Evolutionary conservation across 2,888 invertebrate genomes (phyloP).

Genomic region (Meloe dianella): DNA sequence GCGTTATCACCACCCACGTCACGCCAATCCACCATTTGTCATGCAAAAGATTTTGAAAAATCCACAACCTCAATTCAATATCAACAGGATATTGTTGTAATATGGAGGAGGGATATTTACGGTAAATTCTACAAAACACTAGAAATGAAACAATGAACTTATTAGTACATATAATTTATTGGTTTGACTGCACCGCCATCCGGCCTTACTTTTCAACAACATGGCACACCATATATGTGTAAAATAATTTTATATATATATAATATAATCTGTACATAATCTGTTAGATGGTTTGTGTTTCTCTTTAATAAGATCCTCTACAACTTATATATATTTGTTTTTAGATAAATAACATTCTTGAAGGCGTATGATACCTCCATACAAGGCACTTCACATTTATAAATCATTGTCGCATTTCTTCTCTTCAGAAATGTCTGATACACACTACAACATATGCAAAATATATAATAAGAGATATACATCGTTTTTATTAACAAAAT

Average conservation of each 20-base stretch:
- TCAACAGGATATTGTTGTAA: no score
- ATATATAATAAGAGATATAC: background rate
- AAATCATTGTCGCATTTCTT: conserved; percentile 48
- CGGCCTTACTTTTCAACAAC: conserved; percentile 57
- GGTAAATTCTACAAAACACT: background rate
- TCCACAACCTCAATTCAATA: no score
- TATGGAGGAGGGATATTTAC: no score
- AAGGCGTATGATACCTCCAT: conserved; percentile 41
- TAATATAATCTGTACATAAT: conserved; percentile 51
- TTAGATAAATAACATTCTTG: conserved; percentile 50
- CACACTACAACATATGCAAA: background rate
- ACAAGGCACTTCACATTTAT: conserved; percentile 51
- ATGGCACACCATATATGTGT: conserved; percentile 60
- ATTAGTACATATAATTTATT: conserved; percentile 57
- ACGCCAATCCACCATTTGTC: no score
- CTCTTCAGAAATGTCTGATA: background rate
- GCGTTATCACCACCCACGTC: no score
- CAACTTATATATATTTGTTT: conserved; percentile 17
- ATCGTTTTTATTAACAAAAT: background rate
- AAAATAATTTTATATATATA: conserved; percentile 51
- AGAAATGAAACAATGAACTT: background rate
- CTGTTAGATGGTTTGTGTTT: conserved; percentile 44
- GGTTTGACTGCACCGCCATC: conserved; percentile 57
- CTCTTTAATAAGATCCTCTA: conserved; percentile 51
- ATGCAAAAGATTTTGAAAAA: no score